These are phyloP conservation scores for Haliclystus octoradiatus DNA, from an alignment of 30 jellyfish, hydroid and myxozoan genomes.

Conservation along the genomic window DNA sequence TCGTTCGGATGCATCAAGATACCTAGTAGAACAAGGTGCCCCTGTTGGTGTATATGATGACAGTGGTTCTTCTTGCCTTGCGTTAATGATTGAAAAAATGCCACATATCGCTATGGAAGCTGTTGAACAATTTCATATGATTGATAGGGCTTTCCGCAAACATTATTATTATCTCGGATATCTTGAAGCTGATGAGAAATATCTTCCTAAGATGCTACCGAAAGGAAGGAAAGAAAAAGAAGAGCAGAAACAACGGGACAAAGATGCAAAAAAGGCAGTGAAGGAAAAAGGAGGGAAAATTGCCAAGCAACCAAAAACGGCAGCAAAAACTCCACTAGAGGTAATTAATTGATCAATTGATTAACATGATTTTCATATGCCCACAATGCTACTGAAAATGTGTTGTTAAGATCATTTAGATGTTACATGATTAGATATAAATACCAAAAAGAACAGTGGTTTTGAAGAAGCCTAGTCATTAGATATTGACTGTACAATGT, in stretches of 20 bases:
- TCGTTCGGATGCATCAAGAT: constrained; percentile 99
- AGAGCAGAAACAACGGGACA: constrained; percentile 66
- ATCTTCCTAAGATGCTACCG: constrained; percentile 52
- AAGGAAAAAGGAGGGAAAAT: constrained; percentile 82
- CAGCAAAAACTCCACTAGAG: constrained; percentile 91
- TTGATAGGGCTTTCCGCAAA: constrained; percentile 94
- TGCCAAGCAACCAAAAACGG: constrained; percentile 69
- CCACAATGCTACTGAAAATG: constrained; percentile 1
- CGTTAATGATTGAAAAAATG: constrained; percentile 98
- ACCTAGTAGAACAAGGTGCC: constrained; percentile 94
- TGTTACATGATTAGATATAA: no score
- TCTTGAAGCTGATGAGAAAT: constrained; percentile 73
- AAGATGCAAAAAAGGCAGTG: constrained; percentile 59
- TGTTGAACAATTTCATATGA: constrained; percentile 89
- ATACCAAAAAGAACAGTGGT: no score
- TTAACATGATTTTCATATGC: not conserved
- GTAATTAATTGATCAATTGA: constrained; percentile 20
- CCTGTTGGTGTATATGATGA: constrained; percentile 98
- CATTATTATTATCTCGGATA: constrained; percentile 81
- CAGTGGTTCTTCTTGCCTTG: constrained; percentile 95
- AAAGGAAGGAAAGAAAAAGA: constrained; percentile 53
- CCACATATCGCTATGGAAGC: constrained; percentile 99
- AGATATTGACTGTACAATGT: not conserved
- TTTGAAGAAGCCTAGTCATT: not conserved
- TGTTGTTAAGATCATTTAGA: no score